Conservation (phyloP, 53 echinoderm and acorn worm species). For the Paelopatides confundens region DNA sequence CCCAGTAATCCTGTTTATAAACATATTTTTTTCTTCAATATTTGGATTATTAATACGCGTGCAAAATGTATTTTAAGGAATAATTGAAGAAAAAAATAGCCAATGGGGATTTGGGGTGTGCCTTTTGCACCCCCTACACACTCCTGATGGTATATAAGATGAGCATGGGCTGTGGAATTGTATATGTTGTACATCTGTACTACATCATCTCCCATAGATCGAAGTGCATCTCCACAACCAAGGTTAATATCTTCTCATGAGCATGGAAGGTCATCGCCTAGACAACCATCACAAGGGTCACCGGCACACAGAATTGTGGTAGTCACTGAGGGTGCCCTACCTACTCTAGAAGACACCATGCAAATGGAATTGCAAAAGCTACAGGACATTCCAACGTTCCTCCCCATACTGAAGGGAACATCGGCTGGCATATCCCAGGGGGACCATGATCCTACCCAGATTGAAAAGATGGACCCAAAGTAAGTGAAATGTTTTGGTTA, state of each 20-base stretch:
- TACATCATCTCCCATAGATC: conserved; percentile 49
- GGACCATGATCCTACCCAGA: conserved; percentile 78
- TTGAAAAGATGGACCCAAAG: conserved; percentile 96
- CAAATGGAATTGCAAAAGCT: conserved; percentile 86
- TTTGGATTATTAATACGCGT: too few relatives aligned
- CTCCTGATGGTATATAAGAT: too few relatives aligned
- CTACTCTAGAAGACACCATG: conserved; percentile 64
- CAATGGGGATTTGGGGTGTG: too few relatives aligned
- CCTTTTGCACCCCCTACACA: too few relatives aligned
- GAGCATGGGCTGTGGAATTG: too few relatives aligned
- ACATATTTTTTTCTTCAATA: too few relatives aligned
- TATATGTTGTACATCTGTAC: too few relatives aligned
- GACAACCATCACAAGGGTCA: conserved; percentile 44
- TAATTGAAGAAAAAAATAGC: too few relatives aligned
- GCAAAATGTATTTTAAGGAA: too few relatives aligned
- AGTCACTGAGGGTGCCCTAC: conserved; percentile 75
- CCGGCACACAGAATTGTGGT: conserved; percentile 87
- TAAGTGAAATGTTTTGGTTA: background rate
- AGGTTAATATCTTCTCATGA: conserved; percentile 1
- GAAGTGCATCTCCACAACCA: conserved; percentile 45
- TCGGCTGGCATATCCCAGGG: conserved; percentile 66
- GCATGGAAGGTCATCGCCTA: conserved; percentile 28
- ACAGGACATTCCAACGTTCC: conserved; percentile 94
- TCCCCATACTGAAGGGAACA: conserved; percentile 86
- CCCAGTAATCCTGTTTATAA: too few relatives aligned